Conservation (phyloP, 2,797 vertebrate genomes). For the Lates japonicus region DNA sequence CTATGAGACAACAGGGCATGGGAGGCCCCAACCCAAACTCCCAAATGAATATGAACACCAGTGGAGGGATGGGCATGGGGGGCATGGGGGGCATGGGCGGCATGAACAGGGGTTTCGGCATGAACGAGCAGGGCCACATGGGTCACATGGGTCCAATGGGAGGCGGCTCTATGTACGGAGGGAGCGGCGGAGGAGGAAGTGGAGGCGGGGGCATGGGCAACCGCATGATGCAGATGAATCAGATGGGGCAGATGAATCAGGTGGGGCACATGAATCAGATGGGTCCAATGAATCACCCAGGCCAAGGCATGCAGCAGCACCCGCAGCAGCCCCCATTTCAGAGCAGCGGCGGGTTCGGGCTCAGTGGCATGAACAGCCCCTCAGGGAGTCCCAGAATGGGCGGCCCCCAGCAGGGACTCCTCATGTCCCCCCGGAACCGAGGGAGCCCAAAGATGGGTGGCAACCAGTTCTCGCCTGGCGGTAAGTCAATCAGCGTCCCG, state of each 20-base stretch:
- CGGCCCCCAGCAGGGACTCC: slow-evolving; percentile 90
- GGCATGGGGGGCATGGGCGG: slow-evolving; percentile 75
- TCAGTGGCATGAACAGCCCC: slow-evolving; percentile 92
- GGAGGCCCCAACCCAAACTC: slow-evolving; percentile 87
- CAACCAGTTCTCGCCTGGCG: slow-evolving; percentile 96
- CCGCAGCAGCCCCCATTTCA: slow-evolving; percentile 90
- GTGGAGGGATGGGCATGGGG: slow-evolving; percentile 84
- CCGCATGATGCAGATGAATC: slow-evolving; percentile 86
- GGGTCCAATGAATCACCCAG: slow-evolving; percentile 80
- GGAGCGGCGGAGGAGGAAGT: slow-evolving; percentile 65
- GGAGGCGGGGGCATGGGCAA: slow-evolving; percentile 75
- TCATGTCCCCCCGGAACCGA: slow-evolving; percentile 93
- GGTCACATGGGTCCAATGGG: slow-evolving; percentile 86
- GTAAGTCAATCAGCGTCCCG: slow-evolving; percentile 73
- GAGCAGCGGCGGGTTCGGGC: slow-evolving; percentile 88
- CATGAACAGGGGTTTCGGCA: slow-evolving; percentile 87
- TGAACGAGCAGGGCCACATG: slow-evolving; percentile 88
- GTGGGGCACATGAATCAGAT: slow-evolving; percentile 81
- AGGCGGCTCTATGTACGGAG: slow-evolving; percentile 86
- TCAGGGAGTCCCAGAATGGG: slow-evolving; percentile 92
- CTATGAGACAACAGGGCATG: slow-evolving; percentile 87
- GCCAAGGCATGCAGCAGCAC: slow-evolving; percentile 85
- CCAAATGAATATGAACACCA: slow-evolving; percentile 87
- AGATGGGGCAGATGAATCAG: slow-evolving; percentile 84
- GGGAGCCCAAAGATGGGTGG: slow-evolving; percentile 96